A percentile compares a stretch with the other conserved stretches of the same genome.
These are phyloP conservation scores for Taenioides sp. DNA, from an alignment of 2,797 vertebrate species.

Conservation along the genomic window DNA sequence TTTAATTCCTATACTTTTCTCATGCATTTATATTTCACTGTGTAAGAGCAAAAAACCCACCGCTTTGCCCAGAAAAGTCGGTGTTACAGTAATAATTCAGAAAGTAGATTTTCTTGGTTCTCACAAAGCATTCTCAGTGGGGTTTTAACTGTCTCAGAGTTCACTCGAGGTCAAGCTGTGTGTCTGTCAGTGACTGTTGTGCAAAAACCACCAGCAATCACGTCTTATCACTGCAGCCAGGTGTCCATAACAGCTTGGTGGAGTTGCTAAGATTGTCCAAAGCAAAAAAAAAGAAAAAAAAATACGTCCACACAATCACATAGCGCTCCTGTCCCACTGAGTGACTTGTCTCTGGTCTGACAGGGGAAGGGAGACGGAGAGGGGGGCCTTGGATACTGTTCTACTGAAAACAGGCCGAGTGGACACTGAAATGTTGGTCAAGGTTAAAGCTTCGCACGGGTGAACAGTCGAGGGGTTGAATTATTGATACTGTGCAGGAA, in stretches of 20 bases:
- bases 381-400: constrained; percentile 55
- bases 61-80: constrained; percentile 1
- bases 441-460: background rate
- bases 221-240: constrained; percentile 62
- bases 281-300: constrained; percentile 65
- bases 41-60: constrained; percentile 7
- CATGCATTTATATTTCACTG: constrained; percentile 24
- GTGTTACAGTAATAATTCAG: constrained; percentile 36
- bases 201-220: constrained; percentile 50
- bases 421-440: background rate
- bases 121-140: constrained; percentile 47
- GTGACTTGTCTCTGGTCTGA: constrained; percentile 45
- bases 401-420: constrained; percentile 20
- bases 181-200: constrained; percentile 52
- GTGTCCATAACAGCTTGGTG: constrained; percentile 67
- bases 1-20: constrained; percentile 24
- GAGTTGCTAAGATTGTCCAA: constrained; percentile 44
- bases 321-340: constrained; percentile 49
- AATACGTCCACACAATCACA: constrained; percentile 68
- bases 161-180: constrained; percentile 59
- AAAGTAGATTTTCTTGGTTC: constrained; percentile 34
- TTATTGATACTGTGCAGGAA: background rate
- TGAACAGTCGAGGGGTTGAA: background rate
- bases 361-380: constrained; percentile 37
- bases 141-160: constrained; percentile 56